Conservation (phyloP, 1,140 invertebrate species). For the Leptoteleia sp. region DNA sequence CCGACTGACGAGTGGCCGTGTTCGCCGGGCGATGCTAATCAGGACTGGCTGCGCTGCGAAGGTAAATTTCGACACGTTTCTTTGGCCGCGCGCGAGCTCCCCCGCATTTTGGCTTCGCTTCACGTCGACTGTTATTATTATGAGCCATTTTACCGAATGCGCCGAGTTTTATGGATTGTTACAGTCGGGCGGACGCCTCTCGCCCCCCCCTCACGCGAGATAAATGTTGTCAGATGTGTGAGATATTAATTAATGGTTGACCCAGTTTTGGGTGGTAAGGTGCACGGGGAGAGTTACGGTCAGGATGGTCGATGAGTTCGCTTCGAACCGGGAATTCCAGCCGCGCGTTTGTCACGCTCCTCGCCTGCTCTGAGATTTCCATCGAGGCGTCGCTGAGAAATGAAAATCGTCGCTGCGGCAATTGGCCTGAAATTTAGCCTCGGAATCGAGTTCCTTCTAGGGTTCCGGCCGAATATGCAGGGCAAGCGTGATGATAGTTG, state of each 20-base stretch:
- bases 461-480: no score
- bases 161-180: background rate
- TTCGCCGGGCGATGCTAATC: constrained; percentile 21
- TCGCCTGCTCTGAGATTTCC: no score
- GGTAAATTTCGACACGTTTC: constrained; percentile 31
- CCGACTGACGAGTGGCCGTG: constrained; percentile 9
- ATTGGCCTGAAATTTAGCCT: no score
- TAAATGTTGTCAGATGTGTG: constrained; percentile 11
- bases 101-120: constrained; percentile 9
- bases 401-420: no score
- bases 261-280: background rate
- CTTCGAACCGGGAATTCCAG: no score
- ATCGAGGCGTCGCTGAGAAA: no score
- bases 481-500: no score
- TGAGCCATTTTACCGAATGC: background rate
- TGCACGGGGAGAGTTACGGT: no score
- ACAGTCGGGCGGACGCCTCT: no score
- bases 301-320: no score
- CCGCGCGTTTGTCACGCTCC: no score
- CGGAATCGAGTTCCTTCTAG: no score
- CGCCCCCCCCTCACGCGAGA: background rate
- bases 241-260: constrained; percentile 7
- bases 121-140: constrained; percentile 11
- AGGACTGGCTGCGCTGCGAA: constrained; percentile 1
- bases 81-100: constrained; percentile 15